Evolutionary conservation across 2,797 vertebrate genomes (phyloP), one percentile per base, ranked within the genome.

Genomic region (Xiphorhynchus erythropygius): DNA sequence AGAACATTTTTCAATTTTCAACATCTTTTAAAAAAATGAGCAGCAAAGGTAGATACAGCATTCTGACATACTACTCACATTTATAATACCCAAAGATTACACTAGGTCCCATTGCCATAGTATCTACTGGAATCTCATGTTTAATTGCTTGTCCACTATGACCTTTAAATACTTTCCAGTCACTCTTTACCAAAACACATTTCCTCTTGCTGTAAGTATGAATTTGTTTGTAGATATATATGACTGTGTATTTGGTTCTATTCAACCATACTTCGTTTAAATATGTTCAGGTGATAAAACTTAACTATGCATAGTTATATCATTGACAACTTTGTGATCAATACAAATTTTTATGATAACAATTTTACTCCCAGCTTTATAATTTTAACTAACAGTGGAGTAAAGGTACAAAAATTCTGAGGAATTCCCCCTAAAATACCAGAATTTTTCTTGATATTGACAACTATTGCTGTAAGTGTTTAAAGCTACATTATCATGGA

Each of bases 81-180:
- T 89, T 79, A 60, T 53, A 84, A 63, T 56, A 92, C 49, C 55
- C 42, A 80, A 89, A 87, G 42, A 82, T 84, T 84, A 70, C 6
- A 1, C 33, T 59, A 52, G 27, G 47, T 11, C 35, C 25, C 42
- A 39, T 41, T 70, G 52, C 47, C 24, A 56, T 10, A 6, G 12
- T 56, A 79, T 69, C 86, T 87, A 4, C 18, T 64, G 64, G 41
- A 23, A 84, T 79, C 44, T 90, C 35, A 44, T 10, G 13, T 78
- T 93, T 88, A 93, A 90, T 82, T 94, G 62, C 74, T 92, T 92
- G 33, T 84, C 46, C 50, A 35, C 53, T 78, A 17, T 47, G 33
- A 93, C 77, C 49, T 78, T 93, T 92, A 92, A 91, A 88, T 71
- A 42, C 19, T 52, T 90, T 82, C n/a, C 42, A 33, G 17, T 14